Conservation (phyloP, 2,888 invertebrate genomes). For the Zhuqinia jingwanae region DNA sequence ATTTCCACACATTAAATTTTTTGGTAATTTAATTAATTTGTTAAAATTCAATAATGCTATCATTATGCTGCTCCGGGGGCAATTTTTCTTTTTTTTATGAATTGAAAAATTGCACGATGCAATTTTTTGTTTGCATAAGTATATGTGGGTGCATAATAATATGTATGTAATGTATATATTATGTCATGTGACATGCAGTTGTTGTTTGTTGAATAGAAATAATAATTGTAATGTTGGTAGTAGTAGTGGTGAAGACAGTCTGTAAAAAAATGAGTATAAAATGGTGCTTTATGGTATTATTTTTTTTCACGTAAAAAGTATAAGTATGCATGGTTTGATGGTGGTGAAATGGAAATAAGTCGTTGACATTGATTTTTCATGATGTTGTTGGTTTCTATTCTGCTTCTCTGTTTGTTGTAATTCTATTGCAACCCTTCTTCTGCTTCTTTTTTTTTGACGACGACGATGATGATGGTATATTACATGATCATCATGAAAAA, state of each 20-base stretch:
- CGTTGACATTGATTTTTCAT: constrained; percentile 72
- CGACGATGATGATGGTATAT: constrained; percentile 1
- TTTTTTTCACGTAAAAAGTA: constrained; percentile 31
- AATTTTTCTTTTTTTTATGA: background rate
- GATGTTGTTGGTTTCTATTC: constrained; percentile 47
- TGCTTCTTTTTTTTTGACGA: background rate
- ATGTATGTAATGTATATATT: background rate
- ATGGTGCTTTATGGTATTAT: constrained; percentile 1
- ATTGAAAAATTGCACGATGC: background rate
- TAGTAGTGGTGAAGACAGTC: no score
- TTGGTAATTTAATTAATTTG: background rate
- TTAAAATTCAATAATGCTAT: no score
- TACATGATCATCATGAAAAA: constrained; percentile 33
- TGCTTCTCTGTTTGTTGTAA: background rate
- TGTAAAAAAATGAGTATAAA: background rate
- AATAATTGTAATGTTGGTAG: background rate
- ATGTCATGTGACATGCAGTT: background rate
- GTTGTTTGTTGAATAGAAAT: no score
- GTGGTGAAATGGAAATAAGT: constrained; percentile 70
- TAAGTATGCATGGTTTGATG: constrained; percentile 56
- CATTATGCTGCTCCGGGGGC: background rate
- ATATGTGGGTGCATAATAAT: no score
- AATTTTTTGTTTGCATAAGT: background rate
- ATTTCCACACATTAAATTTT: background rate
- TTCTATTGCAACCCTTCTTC: constrained; percentile 12